Conservation (phyloP, 2,113 vertebrate species). For the Junco hyemalis region DNA sequence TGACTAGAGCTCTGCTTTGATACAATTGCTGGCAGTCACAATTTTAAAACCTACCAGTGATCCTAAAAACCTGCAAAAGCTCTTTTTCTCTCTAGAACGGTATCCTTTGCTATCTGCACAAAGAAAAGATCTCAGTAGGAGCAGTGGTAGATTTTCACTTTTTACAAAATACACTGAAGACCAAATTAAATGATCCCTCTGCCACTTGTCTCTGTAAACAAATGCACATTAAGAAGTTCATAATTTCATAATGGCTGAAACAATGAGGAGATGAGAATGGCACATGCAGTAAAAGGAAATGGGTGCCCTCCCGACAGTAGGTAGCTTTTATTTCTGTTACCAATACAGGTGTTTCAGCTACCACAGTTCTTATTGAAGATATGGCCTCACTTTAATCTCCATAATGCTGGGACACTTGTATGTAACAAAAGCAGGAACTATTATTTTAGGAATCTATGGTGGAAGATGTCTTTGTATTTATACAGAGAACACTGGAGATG, state of each 20-base stretch:
- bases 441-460: not conserved
- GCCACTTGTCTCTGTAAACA: not conserved
- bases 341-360: not conserved
- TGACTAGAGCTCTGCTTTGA: slow-evolving; percentile 58
- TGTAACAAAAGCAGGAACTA: not conserved
- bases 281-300: not conserved
- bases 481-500: not conserved
- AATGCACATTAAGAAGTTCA: not conserved
- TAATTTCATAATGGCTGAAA: not conserved
- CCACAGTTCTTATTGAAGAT: not conserved
- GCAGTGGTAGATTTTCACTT: not conserved
- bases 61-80: not conserved
- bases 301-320: not conserved
- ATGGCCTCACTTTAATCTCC: not conserved
- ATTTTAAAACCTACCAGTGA: slow-evolving; percentile 27
- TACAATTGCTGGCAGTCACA: slow-evolving; percentile 31
- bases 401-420: not conserved
- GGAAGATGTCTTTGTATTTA: not conserved
- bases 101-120: not conserved
- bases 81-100: not conserved
- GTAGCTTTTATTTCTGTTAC: not conserved
- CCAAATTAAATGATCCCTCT: not conserved
- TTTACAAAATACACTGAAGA: not conserved
- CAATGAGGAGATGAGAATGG: not conserved
- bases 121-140: not conserved